Conservation (phyloP, 2,888 invertebrate species). For the Cheilosia variabilis region DNA sequence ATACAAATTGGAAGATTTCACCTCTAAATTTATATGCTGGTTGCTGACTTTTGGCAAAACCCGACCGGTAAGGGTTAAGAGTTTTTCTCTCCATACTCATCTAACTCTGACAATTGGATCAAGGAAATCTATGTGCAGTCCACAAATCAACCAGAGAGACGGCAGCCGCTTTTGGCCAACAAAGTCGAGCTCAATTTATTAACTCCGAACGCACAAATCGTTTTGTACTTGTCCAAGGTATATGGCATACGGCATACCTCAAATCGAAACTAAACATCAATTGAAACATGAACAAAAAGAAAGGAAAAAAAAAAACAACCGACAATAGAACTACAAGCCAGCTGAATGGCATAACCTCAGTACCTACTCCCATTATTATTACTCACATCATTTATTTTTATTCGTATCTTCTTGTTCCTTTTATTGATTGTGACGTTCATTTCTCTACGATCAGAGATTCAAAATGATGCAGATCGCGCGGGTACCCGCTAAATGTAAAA, state of each 20-base stretch:
- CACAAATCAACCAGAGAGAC: too few relatives aligned
- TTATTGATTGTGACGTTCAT: constrained; percentile 37
- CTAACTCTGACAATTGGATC: too few relatives aligned
- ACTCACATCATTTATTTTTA: not conserved
- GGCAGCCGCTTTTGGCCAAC: too few relatives aligned
- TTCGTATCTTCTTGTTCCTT: not conserved
- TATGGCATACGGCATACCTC: not conserved
- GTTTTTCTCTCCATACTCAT: too few relatives aligned
- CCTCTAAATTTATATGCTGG: too few relatives aligned
- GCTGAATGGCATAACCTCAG: not conserved
- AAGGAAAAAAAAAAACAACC: not conserved
- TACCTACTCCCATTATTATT: not conserved
- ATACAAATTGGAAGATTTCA: not conserved
- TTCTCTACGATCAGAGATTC: constrained; percentile 27
- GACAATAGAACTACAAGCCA: not conserved
- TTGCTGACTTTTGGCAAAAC: not conserved
- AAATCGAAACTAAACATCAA: not conserved
- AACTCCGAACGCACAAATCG: too few relatives aligned
- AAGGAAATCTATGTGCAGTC: too few relatives aligned
- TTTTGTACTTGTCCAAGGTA: too few relatives aligned
- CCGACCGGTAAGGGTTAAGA: too few relatives aligned
- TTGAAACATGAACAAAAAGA: too few relatives aligned
- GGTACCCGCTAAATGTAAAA: constrained; percentile 5
- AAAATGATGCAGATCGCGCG: constrained; percentile 23
- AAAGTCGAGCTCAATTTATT: too few relatives aligned